A percentile compares a stretch with the other conserved stretches of the same genome.
Evolutionary conservation across 2,888 invertebrate genomes (phyloP).

Genomic region (Latrodectus hesperus): DNA sequence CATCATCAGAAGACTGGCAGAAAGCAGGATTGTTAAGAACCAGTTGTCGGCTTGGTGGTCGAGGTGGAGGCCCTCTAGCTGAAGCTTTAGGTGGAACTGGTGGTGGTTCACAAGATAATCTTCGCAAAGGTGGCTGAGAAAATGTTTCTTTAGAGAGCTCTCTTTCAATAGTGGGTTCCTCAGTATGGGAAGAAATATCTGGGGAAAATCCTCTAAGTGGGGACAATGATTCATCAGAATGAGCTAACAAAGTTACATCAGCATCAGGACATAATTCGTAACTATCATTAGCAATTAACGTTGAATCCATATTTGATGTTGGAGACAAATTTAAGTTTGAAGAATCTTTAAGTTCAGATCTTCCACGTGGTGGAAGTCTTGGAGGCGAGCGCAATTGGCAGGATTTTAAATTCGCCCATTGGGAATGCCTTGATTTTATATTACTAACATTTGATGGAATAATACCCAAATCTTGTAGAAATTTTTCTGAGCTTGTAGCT

Average conservation of each 20-base stretch:
- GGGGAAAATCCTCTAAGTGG: slow-evolving; percentile 35
- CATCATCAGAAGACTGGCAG: slow-evolving; percentile 64
- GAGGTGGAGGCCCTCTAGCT: slow-evolving; percentile 67
- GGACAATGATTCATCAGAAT: slow-evolving; percentile 63
- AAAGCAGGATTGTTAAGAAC: slow-evolving; percentile 56
- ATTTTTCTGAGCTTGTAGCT: slow-evolving; percentile 54
- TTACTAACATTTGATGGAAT: slow-evolving; percentile 31
- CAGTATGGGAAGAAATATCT: slow-evolving; percentile 20
- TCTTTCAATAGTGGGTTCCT: slow-evolving; percentile 44
- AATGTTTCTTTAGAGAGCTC: slow-evolving; percentile 51
- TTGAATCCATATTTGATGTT: slow-evolving; percentile 55
- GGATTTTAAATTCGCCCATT: slow-evolving; percentile 39
- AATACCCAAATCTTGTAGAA: slow-evolving; percentile 65
- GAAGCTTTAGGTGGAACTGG: slow-evolving; percentile 84
- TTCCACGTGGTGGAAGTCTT: slow-evolving; percentile 62
- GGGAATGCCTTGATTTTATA: slow-evolving; percentile 41
- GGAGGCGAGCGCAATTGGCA: slow-evolving; percentile 58
- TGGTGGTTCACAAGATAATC: slow-evolving; percentile 77
- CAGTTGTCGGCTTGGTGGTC: slow-evolving; percentile 66
- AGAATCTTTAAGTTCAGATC: slow-evolving; percentile 51
- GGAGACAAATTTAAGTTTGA: slow-evolving; percentile 42
- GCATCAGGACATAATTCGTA: slow-evolving; percentile 66
- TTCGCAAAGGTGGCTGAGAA: slow-evolving; percentile 42
- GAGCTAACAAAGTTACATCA: slow-evolving; percentile 62
- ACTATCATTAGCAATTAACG: slow-evolving; percentile 56